Conservation (phyloP, 2,888 invertebrate genomes). For the Lasioglossum vierecki region DNA sequence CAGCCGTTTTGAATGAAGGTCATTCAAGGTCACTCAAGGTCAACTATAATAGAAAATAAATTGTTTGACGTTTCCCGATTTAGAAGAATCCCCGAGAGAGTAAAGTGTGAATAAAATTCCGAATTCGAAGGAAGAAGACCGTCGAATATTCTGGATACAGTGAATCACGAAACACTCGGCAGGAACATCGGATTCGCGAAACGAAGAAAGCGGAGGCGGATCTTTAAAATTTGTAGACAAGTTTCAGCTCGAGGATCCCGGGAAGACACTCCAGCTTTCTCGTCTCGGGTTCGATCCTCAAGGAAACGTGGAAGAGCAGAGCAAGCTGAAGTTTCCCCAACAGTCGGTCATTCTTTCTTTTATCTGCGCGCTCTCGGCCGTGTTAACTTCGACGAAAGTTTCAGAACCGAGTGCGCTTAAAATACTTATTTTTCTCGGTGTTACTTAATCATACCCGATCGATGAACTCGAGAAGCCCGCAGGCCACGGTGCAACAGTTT, state of each 20-base stretch:
- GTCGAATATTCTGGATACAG: not conserved
- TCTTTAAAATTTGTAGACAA: slow-evolving; percentile 56
- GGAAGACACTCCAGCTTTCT: slow-evolving; percentile 32
- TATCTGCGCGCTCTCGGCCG: slow-evolving; percentile 50
- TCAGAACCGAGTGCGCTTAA: slow-evolving; percentile 28
- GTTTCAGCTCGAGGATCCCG: slow-evolving; percentile 33
- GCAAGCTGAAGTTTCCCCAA: slow-evolving; percentile 55
- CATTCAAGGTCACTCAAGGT: no score
- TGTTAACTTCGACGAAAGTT: slow-evolving; percentile 51
- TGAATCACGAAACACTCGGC: not conserved
- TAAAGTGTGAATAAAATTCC: not conserved
- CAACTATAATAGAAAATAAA: not conserved
- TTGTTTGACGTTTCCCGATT: not conserved
- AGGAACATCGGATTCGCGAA: slow-evolving; percentile 10
- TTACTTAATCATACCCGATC: slow-evolving; percentile 34
- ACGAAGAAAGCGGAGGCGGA: slow-evolving; percentile 14
- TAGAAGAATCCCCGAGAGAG: not conserved
- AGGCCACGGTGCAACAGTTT: not conserved
- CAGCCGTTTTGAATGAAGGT: not conserved
- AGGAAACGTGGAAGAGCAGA: slow-evolving; percentile 54
- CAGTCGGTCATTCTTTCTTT: slow-evolving; percentile 50
- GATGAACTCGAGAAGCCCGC: not conserved
- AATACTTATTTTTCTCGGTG: slow-evolving; percentile 33
- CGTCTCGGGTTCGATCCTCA: slow-evolving; percentile 33
- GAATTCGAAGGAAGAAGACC: not conserved